These are phyloP conservation scores for Acronicta aceris DNA, from an alignment of 2,888 invertebrate genomes.

Conservation along the genomic window DNA sequence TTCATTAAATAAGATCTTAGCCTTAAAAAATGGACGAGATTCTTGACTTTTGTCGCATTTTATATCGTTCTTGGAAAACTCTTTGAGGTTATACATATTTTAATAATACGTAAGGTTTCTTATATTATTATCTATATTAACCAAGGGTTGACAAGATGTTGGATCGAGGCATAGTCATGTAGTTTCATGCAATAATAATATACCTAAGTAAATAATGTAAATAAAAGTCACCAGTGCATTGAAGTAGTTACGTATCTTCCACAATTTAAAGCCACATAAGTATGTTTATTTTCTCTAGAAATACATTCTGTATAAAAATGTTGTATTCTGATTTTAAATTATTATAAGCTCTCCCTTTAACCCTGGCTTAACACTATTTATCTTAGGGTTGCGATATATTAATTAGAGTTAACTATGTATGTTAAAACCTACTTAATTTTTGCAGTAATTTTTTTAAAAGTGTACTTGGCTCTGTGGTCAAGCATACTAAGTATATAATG, in stretches of 20 bases:
- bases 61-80: slow-evolving; percentile 1
- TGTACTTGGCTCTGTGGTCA: no score
- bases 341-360: no score
- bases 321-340: no score
- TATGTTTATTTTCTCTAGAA: background rate
- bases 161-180: background rate
- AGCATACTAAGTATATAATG: no score
- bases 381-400: no score
- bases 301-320: no score
- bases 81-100: background rate
- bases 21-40: no score
- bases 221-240: slow-evolving; percentile 15
- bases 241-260: background rate
- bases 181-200: slow-evolving; percentile 1
- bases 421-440: no score
- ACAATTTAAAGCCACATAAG: background rate
- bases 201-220: slow-evolving; percentile 16
- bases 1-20: no score
- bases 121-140: background rate
- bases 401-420: no score
- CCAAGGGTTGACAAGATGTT: background rate
- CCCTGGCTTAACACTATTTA: no score
- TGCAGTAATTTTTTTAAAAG: no score
- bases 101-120: background rate
- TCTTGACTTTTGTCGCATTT: slow-evolving; percentile 6